phyloP scores from a whole-genome alignment of 30 jellyfish, hydroid and myxozoan species.

The Aurelia aurita region DNA sequence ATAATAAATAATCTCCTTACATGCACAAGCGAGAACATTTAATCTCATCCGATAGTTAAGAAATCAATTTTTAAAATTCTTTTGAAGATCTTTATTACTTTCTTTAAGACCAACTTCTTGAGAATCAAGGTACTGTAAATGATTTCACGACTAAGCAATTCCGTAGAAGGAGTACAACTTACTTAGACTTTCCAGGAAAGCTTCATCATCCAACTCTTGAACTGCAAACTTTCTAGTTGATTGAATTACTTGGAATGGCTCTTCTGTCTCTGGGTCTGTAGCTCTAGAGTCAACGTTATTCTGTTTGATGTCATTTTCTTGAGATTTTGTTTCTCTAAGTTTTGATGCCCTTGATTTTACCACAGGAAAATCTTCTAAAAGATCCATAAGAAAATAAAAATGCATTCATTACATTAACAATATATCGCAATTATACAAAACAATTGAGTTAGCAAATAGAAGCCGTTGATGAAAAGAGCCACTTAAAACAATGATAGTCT shows the following conservation, averaged over 20 bases:
- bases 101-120: no score
- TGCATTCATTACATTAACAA: neutral
- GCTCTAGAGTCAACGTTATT: no score
- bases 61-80: no score
- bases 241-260: slow-evolving; percentile 2
- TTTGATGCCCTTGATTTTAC: slow-evolving; percentile 4
- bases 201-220: slow-evolving; percentile 32
- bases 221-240: slow-evolving; percentile 5
- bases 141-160: no score
- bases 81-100: no score
- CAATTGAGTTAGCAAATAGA: no score
- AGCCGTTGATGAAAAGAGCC: no score
- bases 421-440: neutral
- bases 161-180: neutral
- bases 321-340: neutral
- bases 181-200: slow-evolving; percentile 19
- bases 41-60: no score
- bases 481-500: no score
- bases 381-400: neutral
- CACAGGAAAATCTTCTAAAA: slow-evolving; percentile 7
- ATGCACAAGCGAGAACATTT: no score
- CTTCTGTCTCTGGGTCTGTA: neutral
- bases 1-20: no score
- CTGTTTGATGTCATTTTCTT: neutral
- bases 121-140: no score